Evolutionary conservation across 1,140 invertebrate species (phyloP).

Genomic region (Nomia melanderi): DNA sequence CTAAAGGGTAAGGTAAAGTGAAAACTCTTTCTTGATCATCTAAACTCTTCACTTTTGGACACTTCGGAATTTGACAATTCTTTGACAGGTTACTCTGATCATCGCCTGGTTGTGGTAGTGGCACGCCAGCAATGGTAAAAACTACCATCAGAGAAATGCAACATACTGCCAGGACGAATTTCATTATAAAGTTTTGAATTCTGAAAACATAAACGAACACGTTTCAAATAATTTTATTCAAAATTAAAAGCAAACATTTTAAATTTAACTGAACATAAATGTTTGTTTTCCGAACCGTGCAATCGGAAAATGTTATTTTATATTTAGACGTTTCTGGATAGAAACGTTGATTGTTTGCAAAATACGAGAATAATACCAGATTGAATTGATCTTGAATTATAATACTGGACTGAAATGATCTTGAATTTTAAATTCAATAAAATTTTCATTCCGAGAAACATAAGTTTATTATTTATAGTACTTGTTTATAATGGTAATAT

Average conservation of each 20-base stretch:
- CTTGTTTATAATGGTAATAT: too few relatives aligned
- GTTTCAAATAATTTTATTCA: neutral
- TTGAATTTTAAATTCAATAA: too few relatives aligned
- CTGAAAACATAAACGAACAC: neutral
- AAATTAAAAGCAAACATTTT: neutral
- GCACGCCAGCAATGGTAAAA: slow-evolving; percentile 12
- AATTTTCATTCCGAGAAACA: too few relatives aligned
- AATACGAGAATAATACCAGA: too few relatives aligned
- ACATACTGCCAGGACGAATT: neutral
- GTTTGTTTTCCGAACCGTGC: neutral
- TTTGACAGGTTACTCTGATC: slow-evolving; percentile 12
- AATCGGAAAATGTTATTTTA: neutral
- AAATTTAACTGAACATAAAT: neutral
- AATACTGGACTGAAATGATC: too few relatives aligned
- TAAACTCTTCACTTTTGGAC: neutral
- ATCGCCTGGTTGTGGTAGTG: slow-evolving; percentile 11
- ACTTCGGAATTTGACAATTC: slow-evolving; percentile 42
- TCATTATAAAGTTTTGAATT: slow-evolving; percentile 28
- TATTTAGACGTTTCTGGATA: too few relatives aligned
- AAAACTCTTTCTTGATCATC: neutral
- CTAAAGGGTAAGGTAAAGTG: slow-evolving; percentile 40
- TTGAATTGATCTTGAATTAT: too few relatives aligned
- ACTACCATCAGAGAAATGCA: slow-evolving; percentile 11
- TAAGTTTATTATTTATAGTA: too few relatives aligned
- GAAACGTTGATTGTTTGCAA: too few relatives aligned